Base-by-base conservation (phyloP, 2,888 invertebrate genomes). In the Ceratothoa steindachneri region DNA sequence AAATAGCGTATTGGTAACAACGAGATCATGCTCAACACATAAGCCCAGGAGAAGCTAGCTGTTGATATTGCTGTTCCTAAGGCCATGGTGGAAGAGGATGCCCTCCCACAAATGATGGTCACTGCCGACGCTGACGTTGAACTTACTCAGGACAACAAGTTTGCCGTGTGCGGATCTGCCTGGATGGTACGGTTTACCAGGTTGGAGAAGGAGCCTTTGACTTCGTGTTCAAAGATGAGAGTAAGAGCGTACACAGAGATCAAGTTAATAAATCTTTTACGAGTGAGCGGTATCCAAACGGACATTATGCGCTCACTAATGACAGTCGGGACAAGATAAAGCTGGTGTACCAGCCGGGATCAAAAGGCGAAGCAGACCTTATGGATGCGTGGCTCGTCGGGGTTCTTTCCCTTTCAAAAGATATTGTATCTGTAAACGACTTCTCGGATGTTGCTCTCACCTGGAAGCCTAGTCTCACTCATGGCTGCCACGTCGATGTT, bases 401-500 rank as follows among this genome's bases (percentile, higher is more conserved):
- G n/a, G n/a, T n/a, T n/a, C n/a, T n/a, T n/a, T n/a, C n/a, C n/a
- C n/a, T n/a, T n/a, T n/a, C n/a, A n/a, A n/a, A n/a, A n/a, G n/a
- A n/a, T n/a, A n/a, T n/a, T n/a, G n/a, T n/a, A n/a, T n/a, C n/a
- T n/a, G n/a, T n/a, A n/a, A n/a, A n/a, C n/a, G n/a, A n/a, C n/a
- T n/a, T n/a, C n/a, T n/a, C 22, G 51, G 51, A 69, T 41, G 51
- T n/a, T 7, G 9, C 69, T 53, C 19, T 69, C 52, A 28, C 28
- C 52, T 19, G 69, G 1, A 1, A 69, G 52, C 28, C 69, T 51
- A 0, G 24, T 52, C 19, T 69, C 69, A 69, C 69, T 69, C 0
- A 69, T 24, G 3, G 69, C 69, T 52, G 52, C 69, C 12, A 69
- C 28, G 24, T 69, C 51, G 52, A 52, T 52, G 4, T 69, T 27